Evolutionary conservation across 2,113 vertebrate species (phyloP), one percentile per base, ranked within the genome.

Genomic region (Pteronura brasiliensis): DNA sequence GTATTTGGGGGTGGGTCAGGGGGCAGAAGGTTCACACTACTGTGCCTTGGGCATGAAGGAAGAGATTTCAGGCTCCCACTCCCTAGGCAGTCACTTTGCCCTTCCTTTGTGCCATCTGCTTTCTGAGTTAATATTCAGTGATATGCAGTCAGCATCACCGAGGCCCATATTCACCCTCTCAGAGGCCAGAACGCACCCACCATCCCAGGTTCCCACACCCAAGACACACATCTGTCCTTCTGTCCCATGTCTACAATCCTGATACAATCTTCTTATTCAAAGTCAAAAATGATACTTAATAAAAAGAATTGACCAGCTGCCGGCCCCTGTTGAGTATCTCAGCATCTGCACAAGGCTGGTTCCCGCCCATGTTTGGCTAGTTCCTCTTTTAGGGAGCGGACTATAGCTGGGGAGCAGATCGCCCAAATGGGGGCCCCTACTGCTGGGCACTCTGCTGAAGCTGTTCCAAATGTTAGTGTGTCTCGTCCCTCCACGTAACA

Each of bases 1-100:
- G 0, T 17, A 57, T 12, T 2, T 2, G 29, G 0, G 0, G 9
- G 4, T 63, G 47, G 25, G 23, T 1, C 1, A 3, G 5, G 29
- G 13, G 15, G 1, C 9, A 11, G 11, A 18, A 2, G 29, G 4
- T 10, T 71, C 36, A 42, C 39, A 6, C 1, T 25, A 36, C 31
- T 96, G 39, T 44, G 12, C 7, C 15, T 10, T 1, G 21, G 29
- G 21, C 11, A 65, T 47, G 65, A 44, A 72, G 63, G 27, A 42
- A 23, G 21, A 36, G 21, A 61, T 29, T 23, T 44, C 9, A 55
- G 29, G 15, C 27, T 63, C 65, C 69, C 84, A 86, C 17, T 25
- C 18, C 31, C 83, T 11, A 31, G 1, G 76, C 7, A 3, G 42
- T 79, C 11, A 3, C 13, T 29, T 11, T 55, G 18, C 31, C 65